Evolutionary conservation across 2,888 invertebrate genomes (phyloP), one percentile per base, ranked within the genome.

Genomic region (Thelaira solivaga): DNA sequence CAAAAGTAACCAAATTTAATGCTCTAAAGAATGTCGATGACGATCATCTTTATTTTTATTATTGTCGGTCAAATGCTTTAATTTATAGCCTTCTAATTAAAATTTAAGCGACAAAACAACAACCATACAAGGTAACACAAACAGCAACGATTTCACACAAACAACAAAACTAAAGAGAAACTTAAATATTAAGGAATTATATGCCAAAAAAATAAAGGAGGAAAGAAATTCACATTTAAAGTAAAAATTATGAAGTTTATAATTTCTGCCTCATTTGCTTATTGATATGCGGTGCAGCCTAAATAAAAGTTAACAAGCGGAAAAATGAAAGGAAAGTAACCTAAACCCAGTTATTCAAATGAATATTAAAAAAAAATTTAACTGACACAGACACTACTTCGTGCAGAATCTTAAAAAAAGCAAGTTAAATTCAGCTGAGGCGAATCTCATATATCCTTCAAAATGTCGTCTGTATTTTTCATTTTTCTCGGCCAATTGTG

Each of bases 21-120:
- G 18, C 31, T 62, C 10, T 34, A 26, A 41, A 36, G 29, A 51
- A 49, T 57, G 49, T 41, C 34, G 20, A 64, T 47, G 41, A 51
- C 31, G 53, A 64, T 41, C 13, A 64, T 55, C 55, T 55, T 39
- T n/a, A 31, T 47, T 62, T 29, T 62, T 13, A 45, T 71, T 62
- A 36, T 55, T 55, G 62, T 39, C 64, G 67, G 67, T 51, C 74
- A 86, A 85, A 86, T 84, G 82, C 84, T 84, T 65, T 84, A 85
- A 85, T 85, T 85, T 85, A 85, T 85, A 85, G 85, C 86, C 84
- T 85, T 85, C 86, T 85, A 84, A 84, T 85, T 85, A 85, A 80
- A 78, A 69, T n/a, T 71, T 69, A 43, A 59, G 78, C 74, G 74
- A 78, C 78, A 78, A 78, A 65, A 51, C 67, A 71, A 39, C 53